Conservation (phyloP, 2,113 vertebrate species). For the Oryzias curvinotus region DNA sequence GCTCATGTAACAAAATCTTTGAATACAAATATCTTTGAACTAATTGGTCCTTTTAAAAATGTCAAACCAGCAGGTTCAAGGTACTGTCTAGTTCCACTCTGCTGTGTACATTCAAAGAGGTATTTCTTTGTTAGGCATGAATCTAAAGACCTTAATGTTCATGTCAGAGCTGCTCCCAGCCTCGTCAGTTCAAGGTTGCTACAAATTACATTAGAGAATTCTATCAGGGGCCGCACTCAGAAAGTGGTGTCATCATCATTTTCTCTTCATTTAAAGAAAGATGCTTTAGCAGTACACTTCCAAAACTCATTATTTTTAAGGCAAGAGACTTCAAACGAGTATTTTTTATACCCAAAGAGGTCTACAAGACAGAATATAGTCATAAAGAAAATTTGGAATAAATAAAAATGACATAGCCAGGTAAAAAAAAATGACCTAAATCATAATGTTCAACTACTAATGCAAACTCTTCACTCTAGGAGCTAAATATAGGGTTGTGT, state of each 20-base stretch:
- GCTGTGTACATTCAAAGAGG: background rate
- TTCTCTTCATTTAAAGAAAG: background rate
- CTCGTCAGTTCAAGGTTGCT: background rate
- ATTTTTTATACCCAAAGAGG: too few species aligned
- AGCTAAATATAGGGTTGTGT: background rate
- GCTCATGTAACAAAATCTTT: too few species aligned
- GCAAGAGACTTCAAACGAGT: too few species aligned
- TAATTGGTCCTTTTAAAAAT: too few species aligned
- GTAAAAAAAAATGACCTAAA: too few species aligned
- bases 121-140: background rate
- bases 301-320: background rate
- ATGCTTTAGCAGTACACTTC: background rate
- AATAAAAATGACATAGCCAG: too few species aligned
- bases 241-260: background rate
- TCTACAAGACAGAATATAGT: too few species aligned
- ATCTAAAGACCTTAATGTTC: background rate
- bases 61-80: too few species aligned
- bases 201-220: too few species aligned
- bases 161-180: background rate
- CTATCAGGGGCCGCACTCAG: background rate
- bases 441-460: background rate
- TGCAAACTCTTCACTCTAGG: background rate
- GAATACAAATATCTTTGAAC: too few species aligned
- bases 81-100: background rate
- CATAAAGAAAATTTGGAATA: too few species aligned